Percentiles rank a stretch among this genome's conserved stretches.
Conservation (phyloP, 2,888 invertebrate species). For the Tolmerus cingulatus region DNA sequence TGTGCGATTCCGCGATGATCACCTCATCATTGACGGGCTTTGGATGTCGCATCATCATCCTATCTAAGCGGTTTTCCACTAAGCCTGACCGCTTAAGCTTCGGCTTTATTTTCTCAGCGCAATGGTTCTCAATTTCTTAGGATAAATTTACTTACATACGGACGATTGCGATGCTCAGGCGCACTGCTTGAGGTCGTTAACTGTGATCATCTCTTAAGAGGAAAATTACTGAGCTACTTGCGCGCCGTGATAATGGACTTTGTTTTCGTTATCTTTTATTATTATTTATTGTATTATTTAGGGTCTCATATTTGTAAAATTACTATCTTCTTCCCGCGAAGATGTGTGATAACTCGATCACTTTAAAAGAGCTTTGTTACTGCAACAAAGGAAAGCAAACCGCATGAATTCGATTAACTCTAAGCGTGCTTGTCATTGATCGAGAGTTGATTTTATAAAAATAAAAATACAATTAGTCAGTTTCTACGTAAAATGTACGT, state of each 20-base stretch:
- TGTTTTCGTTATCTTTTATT: slow-evolving; percentile 28
- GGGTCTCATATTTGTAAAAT: neutral
- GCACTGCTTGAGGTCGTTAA: slow-evolving; percentile 26
- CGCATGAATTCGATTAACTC: neutral
- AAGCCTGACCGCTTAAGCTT: neutral
- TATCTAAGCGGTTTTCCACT: neutral
- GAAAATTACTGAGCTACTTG: slow-evolving; percentile 31
- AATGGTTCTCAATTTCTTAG: slow-evolving; percentile 10
- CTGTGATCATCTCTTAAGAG: slow-evolving; percentile 28
- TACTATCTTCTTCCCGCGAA: neutral
- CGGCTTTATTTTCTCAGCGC: neutral
- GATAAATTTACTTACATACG: neutral
- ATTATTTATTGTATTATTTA: slow-evolving; percentile 28
- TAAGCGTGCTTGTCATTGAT: neutral
- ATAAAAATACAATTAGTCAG: neutral
- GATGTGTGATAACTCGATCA: neutral
- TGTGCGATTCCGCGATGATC: neutral
- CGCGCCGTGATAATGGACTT: slow-evolving; percentile 28
- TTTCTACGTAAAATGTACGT: neutral
- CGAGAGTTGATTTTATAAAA: neutral
- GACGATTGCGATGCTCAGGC: neutral
- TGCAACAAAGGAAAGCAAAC: neutral
- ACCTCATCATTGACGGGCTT: neutral
- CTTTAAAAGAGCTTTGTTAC: neutral
- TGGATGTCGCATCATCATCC: neutral